These are phyloP conservation scores for Silurus meridionalis DNA, from an alignment of 2,113 vertebrate species.

Conservation along the genomic window DNA sequence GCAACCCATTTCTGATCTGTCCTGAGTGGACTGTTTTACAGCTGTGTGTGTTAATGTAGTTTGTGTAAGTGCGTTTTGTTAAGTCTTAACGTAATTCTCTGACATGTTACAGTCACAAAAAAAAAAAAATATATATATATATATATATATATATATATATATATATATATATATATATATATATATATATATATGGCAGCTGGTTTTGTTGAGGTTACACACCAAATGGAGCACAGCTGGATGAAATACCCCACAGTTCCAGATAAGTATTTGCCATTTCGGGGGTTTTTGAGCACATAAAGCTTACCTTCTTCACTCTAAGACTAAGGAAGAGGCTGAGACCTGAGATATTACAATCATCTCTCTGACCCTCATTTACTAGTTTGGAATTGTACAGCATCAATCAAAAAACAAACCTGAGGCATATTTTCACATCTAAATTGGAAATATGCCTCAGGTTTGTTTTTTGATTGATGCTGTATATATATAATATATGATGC, in stretches of 20 bases:
- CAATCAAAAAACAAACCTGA: neutral
- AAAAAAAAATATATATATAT: no score
- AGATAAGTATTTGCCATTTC: slow-evolving; percentile 65
- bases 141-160: no score
- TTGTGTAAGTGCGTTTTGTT: neutral
- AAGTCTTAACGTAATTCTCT: neutral
- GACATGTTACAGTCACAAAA: neutral
- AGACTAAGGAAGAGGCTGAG: slow-evolving; percentile 43
- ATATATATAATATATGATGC: no score
- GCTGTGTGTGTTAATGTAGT: neutral
- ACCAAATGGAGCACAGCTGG: slow-evolving; percentile 68
- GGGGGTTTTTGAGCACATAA: slow-evolving; percentile 61
- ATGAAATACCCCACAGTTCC: slow-evolving; percentile 71
- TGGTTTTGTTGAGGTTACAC: slow-evolving; percentile 66
- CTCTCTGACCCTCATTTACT: slow-evolving; percentile 8
- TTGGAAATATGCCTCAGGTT: neutral
- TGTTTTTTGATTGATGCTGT: neutral
- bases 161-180: no score
- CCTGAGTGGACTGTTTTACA: neutral
- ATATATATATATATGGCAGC: no score
- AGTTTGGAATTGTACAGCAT: neutral
- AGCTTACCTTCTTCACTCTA: slow-evolving; percentile 57
- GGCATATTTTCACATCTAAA: neutral
- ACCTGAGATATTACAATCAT: slow-evolving; percentile 46
- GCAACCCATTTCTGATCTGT: neutral